Base-by-base conservation (phyloP, 2,888 invertebrate genomes). In the Exephanes ischioxanthus region DNA sequence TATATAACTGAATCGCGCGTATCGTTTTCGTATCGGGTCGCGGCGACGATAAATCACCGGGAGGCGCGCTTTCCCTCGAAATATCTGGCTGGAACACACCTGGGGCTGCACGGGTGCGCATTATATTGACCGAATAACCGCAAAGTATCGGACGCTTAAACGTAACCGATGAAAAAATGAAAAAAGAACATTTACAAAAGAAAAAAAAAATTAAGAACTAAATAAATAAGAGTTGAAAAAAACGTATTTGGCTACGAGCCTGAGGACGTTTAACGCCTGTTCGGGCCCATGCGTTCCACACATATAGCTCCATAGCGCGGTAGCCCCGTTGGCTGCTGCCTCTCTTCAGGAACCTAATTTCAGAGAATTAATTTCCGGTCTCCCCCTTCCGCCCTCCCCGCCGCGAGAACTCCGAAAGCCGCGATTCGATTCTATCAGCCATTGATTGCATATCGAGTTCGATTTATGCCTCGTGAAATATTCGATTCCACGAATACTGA, bases 161-260 rank as follows among this genome's bases (percentile, higher is more conserved):
- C 61, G 4, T 67, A 78, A 41, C 77, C 70, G 70, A 30, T 71
- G 84, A 63, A 48, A 63, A 48, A 73, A 33, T n/a, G 70, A 70
- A 58, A 30, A 55, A 48, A 53, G 53, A 75, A 68, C 33, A 45
- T 70, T 5, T 9, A 55, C 19, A 19, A 83, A 77, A 72, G 16
- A 26, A 3, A 61, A 68, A 68, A 73, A 19, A 73, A 45, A 14
- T 2, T 45, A 9, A 7, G 9, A 9, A 9, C 41, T 30, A 58
- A 72, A 14, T 0, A 73, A 73, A 73, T 78, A 30, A 33, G 26
- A 16, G 16, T 14, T 16, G 26, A 53, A 51, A 51, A 73, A 86
- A 91, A 92, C 91, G 92, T 90, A 90, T 90, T 92, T 92, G 92
- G 92, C 92, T 87, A 80, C 85, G 84, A 84, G 90, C 91, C 91